Percentiles rank a stretch among this genome's conserved stretches.
These are phyloP conservation scores for Steatornis caripensis DNA, from an alignment of 2,113 vertebrate species.

Conservation along the genomic window DNA sequence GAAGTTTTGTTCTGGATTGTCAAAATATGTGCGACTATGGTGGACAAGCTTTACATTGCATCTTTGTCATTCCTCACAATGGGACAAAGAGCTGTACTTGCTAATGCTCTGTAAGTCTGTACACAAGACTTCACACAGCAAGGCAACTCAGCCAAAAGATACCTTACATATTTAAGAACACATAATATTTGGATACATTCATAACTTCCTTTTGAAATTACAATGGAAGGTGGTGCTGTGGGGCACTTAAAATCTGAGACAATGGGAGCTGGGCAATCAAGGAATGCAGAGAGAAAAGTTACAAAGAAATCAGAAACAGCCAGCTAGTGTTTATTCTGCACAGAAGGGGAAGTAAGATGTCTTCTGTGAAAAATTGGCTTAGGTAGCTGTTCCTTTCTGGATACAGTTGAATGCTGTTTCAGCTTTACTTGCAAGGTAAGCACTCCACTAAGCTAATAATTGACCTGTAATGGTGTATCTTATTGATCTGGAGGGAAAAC, in stretches of 20 bases:
- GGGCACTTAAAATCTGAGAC: background rate
- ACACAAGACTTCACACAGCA: background rate
- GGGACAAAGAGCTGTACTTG: background rate
- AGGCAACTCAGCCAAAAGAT: background rate
- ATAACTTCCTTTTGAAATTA: background rate
- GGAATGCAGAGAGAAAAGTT: background rate
- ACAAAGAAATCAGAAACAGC: background rate
- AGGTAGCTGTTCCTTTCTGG: background rate
- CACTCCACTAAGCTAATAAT: background rate
- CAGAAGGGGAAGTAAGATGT: fast-evolving
- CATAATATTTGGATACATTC: background rate
- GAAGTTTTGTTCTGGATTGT: background rate
- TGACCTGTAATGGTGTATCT: background rate
- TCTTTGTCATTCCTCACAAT: background rate
- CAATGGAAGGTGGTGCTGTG: background rate
- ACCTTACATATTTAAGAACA: background rate
- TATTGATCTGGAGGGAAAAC: background rate
- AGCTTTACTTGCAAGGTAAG: background rate
- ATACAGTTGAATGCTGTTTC: background rate
- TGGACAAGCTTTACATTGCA: background rate
- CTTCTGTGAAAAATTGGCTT: background rate
- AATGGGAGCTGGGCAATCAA: background rate
- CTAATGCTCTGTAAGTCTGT: background rate
- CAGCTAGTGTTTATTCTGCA: background rate
- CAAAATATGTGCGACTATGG: background rate